Evolutionary conservation across 2,113 vertebrate species (phyloP), one percentile per base, ranked within the genome.

Genomic region (Aegithalos caudatus): DNA sequence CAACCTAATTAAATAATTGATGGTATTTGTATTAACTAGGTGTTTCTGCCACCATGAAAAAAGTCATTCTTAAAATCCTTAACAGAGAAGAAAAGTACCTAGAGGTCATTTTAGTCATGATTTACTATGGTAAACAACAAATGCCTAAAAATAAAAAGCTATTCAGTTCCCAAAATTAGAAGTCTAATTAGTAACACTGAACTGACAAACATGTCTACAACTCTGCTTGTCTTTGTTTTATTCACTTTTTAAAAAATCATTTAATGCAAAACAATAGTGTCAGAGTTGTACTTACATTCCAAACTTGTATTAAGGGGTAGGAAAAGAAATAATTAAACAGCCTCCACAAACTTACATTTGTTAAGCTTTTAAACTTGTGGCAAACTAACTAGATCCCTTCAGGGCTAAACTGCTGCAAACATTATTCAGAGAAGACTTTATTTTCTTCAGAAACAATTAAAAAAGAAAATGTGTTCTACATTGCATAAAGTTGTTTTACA

Each of bases 371-470:
- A 88, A 86, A 95, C 31, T 90, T 86, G 35, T 77, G 58, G 64
- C 67, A 92, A 94, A 86, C 50, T 71, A 85, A 94, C 53, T 25
- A 47, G 24, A 92, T 33, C 9, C 79, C 87, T 74, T 64, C 60
- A 74, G 66, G 82, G 60, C 56, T 71, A 38, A 90, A 85, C 35
- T 77, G 47, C 33, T 80, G 54, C 37, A 91, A 77, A 66, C 72
- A 48, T 62, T 85, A 73, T 70, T 92, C 74, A 88, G 42, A 90
- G 19, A 92, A 95, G 35, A 38, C 23, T 58, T n/a, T 35, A 40
- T 87, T 92, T 91, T 70, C 42, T 86, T 90, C 79, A 86, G 61
- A 91, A 94, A 92, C 54, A 92, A 93, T 78, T 77, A 62, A 71
- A 94, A 92, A 82, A 86, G 5, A 67, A 88, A 92, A 92, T 58